These are phyloP conservation scores for Dolichomitus sp. DNA, from an alignment of 2,888 invertebrate species.

Conservation along the genomic window DNA sequence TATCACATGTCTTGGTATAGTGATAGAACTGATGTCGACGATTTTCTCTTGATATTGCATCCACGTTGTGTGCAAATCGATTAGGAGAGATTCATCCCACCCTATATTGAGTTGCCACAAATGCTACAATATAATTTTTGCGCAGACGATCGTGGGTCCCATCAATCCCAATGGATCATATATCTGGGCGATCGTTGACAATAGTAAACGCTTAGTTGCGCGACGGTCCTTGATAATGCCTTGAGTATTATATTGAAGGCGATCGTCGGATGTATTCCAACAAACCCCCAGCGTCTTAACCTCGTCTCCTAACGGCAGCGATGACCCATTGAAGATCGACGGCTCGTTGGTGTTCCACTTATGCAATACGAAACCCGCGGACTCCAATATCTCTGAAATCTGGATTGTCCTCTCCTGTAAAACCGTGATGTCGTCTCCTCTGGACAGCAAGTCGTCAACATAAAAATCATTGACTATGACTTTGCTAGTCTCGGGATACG, in stretches of 20 bases:
- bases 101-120: slow-evolving; percentile 6
- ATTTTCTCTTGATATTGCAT: slow-evolving; percentile 19
- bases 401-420: no score
- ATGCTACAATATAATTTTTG: slow-evolving; percentile 7
- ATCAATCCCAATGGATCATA: slow-evolving; percentile 24
- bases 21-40: not conserved
- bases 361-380: no score
- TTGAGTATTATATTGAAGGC: not conserved
- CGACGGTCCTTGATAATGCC: not conserved
- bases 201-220: slow-evolving; percentile 4
- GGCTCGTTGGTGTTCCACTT: no score
- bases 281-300: not conserved
- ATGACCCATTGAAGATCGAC: no score
- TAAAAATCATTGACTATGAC: no score
- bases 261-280: not conserved
- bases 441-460: no score
- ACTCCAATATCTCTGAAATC: no score
- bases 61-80: slow-evolving; percentile 29
- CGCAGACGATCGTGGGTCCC: not conserved
- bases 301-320: no score
- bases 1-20: slow-evolving; percentile 20
- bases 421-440: no score
- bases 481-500: no score
- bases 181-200: slow-evolving; percentile 9
- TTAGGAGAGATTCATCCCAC: slow-evolving; percentile 41